These are phyloP conservation scores for Cheirogaleus medius DNA, from an alignment of 2,113 vertebrate species.

Conservation along the genomic window DNA sequence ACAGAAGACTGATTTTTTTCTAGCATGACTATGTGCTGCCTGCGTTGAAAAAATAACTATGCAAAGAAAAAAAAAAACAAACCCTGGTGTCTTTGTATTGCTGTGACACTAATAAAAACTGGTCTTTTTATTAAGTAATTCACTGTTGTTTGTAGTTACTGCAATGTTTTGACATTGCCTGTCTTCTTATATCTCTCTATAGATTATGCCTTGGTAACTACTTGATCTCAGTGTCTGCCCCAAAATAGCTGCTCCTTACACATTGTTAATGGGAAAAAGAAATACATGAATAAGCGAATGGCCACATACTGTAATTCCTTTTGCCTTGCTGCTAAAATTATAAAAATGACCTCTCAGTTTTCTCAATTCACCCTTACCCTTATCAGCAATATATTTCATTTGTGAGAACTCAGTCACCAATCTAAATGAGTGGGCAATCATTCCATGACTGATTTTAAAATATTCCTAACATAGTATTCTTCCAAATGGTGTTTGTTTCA, in stretches of 20 bases:
- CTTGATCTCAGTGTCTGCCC: background rate
- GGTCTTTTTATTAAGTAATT: background rate
- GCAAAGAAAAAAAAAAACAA: background rate
- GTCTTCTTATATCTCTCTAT: background rate
- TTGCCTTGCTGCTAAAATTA: background rate
- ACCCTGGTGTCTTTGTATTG: background rate
- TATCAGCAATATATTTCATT: background rate
- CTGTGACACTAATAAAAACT: constrained; percentile 14
- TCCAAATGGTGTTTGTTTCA: background rate
- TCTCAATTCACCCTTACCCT: background rate
- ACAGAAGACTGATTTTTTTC: background rate
- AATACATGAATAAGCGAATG: constrained; percentile 6
- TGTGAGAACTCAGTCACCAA: background rate
- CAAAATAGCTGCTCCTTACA: background rate
- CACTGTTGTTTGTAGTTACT: background rate
- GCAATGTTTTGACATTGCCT: background rate
- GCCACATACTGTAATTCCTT: background rate
- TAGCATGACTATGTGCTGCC: background rate
- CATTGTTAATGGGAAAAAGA: background rate
- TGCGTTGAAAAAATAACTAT: background rate
- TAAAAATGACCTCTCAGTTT: background rate
- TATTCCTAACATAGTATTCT: background rate
- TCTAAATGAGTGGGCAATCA: background rate
- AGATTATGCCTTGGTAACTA: background rate
- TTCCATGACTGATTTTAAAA: constrained; percentile 26